Base-by-base conservation (phyloP, 23 tunicate genomes). In the Trididemnum clinides region DNA sequence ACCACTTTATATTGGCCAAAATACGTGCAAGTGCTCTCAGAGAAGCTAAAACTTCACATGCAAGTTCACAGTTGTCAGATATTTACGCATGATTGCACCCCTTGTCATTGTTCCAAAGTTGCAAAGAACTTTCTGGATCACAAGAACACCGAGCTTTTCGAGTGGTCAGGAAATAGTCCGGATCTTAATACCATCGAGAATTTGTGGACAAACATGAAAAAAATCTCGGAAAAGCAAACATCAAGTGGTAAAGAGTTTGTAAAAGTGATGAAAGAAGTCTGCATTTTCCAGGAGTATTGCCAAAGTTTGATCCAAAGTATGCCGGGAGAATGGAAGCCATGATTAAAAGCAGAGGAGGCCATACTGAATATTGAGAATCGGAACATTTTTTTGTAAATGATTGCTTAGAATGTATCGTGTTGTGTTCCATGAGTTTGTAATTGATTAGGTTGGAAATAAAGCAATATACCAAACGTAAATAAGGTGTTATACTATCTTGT, bases 161-260 rank as follows among this genome's bases (percentile, higher is more conserved):
- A 78, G 54, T 78, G 83, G 65, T 66, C 83, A 10, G 66, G 66
- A 78, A 78, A 78, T 36, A 78, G 37, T 78, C 66, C 37, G 39
- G 83, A 78, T 51, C 28, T 78, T 2, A 78, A 78, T 36, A 65
- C 66, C 22, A 78, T 78, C 64, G 66, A 78, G 50, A 78, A 78
- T 31, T 27, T 27, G 83, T 78, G 83, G 83, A 78, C 83, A 26
- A 78, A 33, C 50, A 50, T 78, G 66, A 78, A 78, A 18, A 35
- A 51, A 78, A 66, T 78, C 23, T 51, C 38, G 65, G 83, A 78
- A 35, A 78, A 78, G 50, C 83, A 78, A 35, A 65, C 83, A 78
- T 33, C 38, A 33, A 51, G 83, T 54, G 83, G 54, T 29, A 29
- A 25, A 35, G 83, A 78, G 50, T 36, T 78, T 34, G 83, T 18